Evolutionary conservation across 1,140 invertebrate genomes (phyloP), one percentile per base, ranked within the genome.

Genomic region (Brachionus paranguensis): DNA sequence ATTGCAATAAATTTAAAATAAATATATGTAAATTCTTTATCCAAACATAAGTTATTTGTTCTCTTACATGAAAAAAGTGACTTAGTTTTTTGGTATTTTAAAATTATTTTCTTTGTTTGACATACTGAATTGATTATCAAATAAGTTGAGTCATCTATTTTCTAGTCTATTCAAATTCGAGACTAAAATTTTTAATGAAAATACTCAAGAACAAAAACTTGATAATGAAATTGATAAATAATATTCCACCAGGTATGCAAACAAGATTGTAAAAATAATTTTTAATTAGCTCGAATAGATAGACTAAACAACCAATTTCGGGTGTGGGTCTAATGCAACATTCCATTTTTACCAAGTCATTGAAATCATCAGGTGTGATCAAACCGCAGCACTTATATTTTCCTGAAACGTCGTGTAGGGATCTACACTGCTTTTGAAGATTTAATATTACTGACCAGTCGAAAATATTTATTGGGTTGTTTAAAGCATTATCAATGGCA

Each of bases 371-470:
- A 5, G 68, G 68, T 5, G 68, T 72, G 5, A 72, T 43, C 33
- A 43, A 11, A 17, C 68, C 68, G 43, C 68, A 72, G 41, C 68
- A 72, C 24, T 41, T 43, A 43, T 72, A 72, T 43, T 17, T 41
- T 5, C 37, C 37, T 8, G 68, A 72, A 5, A 72, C 37, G 33
- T 72, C 68, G 10, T 43, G 17, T 8, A 72, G n/a, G 1, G 45
- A 41, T 17, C 33, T 43, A 43, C 68, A 72, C 37, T 72, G 68
- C 33, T 72, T 72, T 72, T 72, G 68, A 43, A 72, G 41, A 72
- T 43, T 43, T 43, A 72, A 43, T 17, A 72, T 41, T 11, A 72
- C 68, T 41, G 33, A 20, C 37, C 33, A 43, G 41, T 72, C 68
- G 20, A 72, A 72, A 17, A 72, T 72, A 43, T 72, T 43, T 14